These are phyloP conservation scores for Lytechinus variegatus DNA, from an alignment of 35 echinoderm and acorn worm genomes.

Conservation along the genomic window DNA sequence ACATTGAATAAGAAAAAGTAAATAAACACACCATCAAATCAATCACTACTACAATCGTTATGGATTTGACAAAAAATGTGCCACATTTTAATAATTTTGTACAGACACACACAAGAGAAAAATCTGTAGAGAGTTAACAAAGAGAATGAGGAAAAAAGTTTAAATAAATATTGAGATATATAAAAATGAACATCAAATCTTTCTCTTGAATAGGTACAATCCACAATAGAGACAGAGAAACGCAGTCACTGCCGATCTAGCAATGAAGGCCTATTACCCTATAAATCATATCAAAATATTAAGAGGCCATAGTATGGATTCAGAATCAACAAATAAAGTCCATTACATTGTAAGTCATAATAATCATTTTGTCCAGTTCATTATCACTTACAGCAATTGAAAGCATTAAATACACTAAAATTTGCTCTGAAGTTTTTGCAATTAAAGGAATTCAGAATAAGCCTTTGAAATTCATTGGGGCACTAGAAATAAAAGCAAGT, in stretches of 20 bases:
- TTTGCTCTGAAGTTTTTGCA: not conserved
- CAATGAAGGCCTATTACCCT: not conserved
- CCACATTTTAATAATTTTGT: conserved; percentile 46
- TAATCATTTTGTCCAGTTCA: not conserved
- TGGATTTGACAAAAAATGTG: conserved; percentile 48
- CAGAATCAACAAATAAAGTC: not conserved
- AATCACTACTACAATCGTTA: not conserved
- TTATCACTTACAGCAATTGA: not conserved
- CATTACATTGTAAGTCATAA: not conserved
- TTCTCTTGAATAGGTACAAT: conserved; percentile 24
- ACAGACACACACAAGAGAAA: conserved; percentile 40
- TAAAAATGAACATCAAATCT: conserved; percentile 34
- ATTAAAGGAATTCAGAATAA: not conserved
- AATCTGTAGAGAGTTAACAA: conserved; percentile 18
- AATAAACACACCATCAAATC: too few relatives aligned
- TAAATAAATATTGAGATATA: conserved; percentile 47
- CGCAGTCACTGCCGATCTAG: not conserved
- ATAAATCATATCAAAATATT: not conserved
- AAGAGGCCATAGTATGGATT: not conserved
- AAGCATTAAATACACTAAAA: not conserved
- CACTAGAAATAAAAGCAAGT: not conserved
- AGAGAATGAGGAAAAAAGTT: conserved; percentile 35
- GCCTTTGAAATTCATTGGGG: not conserved
- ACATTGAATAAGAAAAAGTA: too few relatives aligned
- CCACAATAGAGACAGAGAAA: conserved; percentile 22